Base-by-base conservation (phyloP, 2,888 invertebrate species). In the Epinotia nisella region DNA sequence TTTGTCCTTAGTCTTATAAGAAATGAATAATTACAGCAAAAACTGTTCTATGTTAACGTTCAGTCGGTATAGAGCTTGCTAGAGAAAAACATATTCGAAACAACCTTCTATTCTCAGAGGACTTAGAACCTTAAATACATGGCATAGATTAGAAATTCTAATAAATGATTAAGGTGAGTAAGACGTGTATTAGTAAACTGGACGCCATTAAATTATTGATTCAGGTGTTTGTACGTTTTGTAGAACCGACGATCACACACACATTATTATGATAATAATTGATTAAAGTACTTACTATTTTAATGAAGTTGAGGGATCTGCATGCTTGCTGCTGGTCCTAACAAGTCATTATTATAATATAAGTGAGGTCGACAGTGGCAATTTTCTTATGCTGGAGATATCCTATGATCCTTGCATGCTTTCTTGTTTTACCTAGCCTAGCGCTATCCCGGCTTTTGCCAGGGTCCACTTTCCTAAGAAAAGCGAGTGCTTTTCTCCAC, bases 11-110 rank as follows among this genome's bases (percentile, higher is more conserved):
- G 11, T 61, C n/a, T 29, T 64, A 21, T 35, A 56, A 56, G 15
- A 49, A 64, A 70, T 49, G 17, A 64, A 70, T 64, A 70, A 70
- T 70, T 64, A 64, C 58, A 39, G 58, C 70, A 70, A 70, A 70
- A 70, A 70, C 55, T 21, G 53, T 15, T 55, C 17, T 55, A 21
- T 65, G 55, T 24, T 66, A 66, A 41, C 56, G 39, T 56, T n/a
- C 21, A 41, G 29, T 49, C 62, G n/a, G 19, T 41, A 56, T 41
- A 56, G 15, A 19, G 21, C 49, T 7, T 64, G 51, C 17, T 7
- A 9, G 7, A 13, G 35, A 15, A 65, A 55, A 64, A 65, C n/a
- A 55, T 10, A 10, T 55, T 15, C 15, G 3, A 53, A 53, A 10
- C 13, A 39, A n/a, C 24, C 3, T 5, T 13, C 7, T 11, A 56